Evolutionary conservation across 2,113 vertebrate species (phyloP).

Genomic region (Dasypus novemcinctus): DNA sequence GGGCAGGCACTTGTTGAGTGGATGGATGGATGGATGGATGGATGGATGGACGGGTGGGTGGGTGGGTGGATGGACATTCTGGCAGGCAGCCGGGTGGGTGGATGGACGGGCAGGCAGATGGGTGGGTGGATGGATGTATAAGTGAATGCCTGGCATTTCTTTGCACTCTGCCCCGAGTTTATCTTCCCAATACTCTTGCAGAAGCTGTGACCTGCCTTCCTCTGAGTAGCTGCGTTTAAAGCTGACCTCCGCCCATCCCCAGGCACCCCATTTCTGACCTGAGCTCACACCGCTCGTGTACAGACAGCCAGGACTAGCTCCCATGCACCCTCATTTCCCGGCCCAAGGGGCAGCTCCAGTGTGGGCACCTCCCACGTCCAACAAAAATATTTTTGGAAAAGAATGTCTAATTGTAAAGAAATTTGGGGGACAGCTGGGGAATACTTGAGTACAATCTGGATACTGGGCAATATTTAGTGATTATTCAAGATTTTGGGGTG

Average conservation of each 20-base stretch:
- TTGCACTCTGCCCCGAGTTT: background rate
- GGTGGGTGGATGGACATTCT: no score
- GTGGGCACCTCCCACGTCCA: background rate
- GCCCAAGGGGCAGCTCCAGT: background rate
- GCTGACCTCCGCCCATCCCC: background rate
- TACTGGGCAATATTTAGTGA: background rate
- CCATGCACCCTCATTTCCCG: background rate
- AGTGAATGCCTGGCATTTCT: background rate
- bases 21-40: background rate
- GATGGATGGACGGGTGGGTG: background rate
- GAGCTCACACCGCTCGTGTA: background rate
- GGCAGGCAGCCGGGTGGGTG: background rate
- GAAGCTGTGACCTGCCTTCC: background rate
- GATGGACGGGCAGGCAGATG: background rate
- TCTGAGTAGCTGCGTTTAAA: background rate
- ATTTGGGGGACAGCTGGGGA: background rate
- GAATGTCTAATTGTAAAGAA: background rate
- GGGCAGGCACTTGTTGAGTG: background rate
- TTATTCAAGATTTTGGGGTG: background rate
- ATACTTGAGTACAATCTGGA: background rate
- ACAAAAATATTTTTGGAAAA: background rate
- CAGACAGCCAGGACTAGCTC: background rate
- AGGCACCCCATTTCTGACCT: background rate
- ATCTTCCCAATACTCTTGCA: background rate
- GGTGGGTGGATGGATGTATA: background rate